phyloP scores from a whole-genome alignment of 2,888 invertebrate species.

The Panzeria rudis region DNA sequence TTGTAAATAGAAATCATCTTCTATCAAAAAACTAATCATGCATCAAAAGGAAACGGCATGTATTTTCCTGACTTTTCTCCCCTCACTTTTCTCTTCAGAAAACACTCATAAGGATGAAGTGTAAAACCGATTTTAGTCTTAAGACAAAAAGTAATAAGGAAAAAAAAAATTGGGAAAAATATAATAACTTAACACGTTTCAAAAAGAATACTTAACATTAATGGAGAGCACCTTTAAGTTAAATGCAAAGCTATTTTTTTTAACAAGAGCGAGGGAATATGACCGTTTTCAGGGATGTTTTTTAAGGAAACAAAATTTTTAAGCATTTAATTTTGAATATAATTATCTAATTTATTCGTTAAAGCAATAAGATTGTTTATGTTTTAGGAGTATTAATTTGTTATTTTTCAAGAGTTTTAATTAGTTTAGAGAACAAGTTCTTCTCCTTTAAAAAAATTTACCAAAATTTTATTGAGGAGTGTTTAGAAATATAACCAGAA shows the following conservation, averaged over 20 bases:
- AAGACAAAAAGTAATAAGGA: background rate
- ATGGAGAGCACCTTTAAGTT: conserved; percentile 53
- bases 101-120: background rate
- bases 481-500: too few relatives aligned
- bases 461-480: too few relatives aligned
- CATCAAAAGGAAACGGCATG: conserved; percentile 42
- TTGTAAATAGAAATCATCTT: conserved; percentile 42
- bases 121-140: background rate
- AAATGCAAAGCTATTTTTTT: conserved; percentile 6
- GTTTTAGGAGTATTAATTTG: too few relatives aligned
- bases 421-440: too few relatives aligned
- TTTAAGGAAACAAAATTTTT: background rate
- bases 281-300: background rate
- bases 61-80: background rate
- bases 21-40: conserved; percentile 67
- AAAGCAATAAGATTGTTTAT: too few relatives aligned
- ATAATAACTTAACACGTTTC: conserved; percentile 65
- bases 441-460: too few relatives aligned
- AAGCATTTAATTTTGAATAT: background rate
- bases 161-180: background rate
- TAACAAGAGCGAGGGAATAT: background rate
- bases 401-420: too few relatives aligned
- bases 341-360: background rate
- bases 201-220: conserved; percentile 55
- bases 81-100: background rate